These are phyloP conservation scores for Cranoglanis bouderius DNA, from an alignment of 2,113 vertebrate genomes.

Conservation along the genomic window DNA sequence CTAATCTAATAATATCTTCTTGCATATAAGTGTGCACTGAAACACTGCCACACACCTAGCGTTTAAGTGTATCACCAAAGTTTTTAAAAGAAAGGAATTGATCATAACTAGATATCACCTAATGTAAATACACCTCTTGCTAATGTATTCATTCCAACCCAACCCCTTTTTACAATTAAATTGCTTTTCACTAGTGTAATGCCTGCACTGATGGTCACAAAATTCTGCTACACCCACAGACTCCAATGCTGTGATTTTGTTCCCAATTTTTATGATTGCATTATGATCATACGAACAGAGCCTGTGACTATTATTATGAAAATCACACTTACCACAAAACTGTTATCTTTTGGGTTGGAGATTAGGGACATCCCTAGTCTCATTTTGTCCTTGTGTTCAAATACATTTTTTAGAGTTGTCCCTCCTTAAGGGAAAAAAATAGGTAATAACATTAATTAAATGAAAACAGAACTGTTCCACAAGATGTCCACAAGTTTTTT, in stretches of 20 bases:
- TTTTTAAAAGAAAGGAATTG: not conserved
- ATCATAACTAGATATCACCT: not conserved
- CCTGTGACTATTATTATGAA: not conserved
- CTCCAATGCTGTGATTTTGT: not conserved
- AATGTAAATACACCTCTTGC: not conserved
- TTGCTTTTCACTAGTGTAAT: not conserved
- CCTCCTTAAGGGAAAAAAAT: conserved; percentile 21
- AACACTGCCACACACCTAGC: not conserved
- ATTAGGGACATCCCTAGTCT: conserved; percentile 54
- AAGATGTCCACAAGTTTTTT: not conserved
- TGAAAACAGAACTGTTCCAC: not conserved
- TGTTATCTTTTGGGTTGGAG: conserved; percentile 54
- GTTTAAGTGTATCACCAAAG: not conserved
- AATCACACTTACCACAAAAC: conserved; percentile 53
- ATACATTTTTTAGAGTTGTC: conserved; percentile 45
- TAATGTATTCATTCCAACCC: not conserved
- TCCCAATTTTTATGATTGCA: not conserved
- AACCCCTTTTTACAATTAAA: not conserved
- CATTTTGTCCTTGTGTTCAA: conserved; percentile 51
- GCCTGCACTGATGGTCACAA: not conserved
- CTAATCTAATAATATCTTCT: not conserved
- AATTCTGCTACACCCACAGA: not conserved
- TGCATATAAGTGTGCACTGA: not conserved
- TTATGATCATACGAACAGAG: not conserved
- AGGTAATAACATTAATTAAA: not conserved